Evolutionary conservation across 2,113 vertebrate species (phyloP), one percentile per base, ranked within the genome.

Genomic region (Triplophysa tibetana): DNA sequence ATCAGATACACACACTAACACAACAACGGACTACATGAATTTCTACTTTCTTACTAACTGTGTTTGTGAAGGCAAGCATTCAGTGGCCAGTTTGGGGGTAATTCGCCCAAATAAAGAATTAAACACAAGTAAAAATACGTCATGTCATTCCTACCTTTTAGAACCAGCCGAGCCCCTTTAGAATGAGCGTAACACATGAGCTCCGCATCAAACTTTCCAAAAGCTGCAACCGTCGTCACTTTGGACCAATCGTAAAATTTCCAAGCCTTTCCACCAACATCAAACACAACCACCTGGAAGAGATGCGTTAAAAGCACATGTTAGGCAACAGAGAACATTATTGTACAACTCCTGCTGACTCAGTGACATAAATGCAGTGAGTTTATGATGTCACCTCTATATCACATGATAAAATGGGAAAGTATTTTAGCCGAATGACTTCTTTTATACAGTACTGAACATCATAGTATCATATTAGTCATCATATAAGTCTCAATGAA

Each of bases 131-230:
- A 0, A 33, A 33, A 7, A 38, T 38, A 14, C 48, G 2, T 50
- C 12, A 48, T 14, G 48, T 56, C 4, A 60, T 10, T 0, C 17
- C 4, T 88, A 98, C 97, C 98, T 96, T 96, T 98, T 6, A 98
- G 89, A 17, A 99, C 96, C 0, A 96, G 2, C 67, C 96, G 94
- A 65, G 93, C 89, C 64, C 96, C 96, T 86, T 93, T 93, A 0
- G 95, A 94, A 85, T 98, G 97, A 69, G 97, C 96, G 0, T 93
- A 87, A 87, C 98, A 99, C 94, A 97, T 86, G 19, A 99, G 95
- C 65, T 98, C 95, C 0, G 95, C 82, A 9, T 99, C 94, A 78
- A 95, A 98, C 78, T 93, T 90, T 17, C 95, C 96, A 82, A 98
- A 99, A 3, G 87, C 82, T 14, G 96, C 96, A 81, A 99, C 92